phyloP scores from a whole-genome alignment of 2,113 vertebrate species.

The Leucosticte australis region DNA sequence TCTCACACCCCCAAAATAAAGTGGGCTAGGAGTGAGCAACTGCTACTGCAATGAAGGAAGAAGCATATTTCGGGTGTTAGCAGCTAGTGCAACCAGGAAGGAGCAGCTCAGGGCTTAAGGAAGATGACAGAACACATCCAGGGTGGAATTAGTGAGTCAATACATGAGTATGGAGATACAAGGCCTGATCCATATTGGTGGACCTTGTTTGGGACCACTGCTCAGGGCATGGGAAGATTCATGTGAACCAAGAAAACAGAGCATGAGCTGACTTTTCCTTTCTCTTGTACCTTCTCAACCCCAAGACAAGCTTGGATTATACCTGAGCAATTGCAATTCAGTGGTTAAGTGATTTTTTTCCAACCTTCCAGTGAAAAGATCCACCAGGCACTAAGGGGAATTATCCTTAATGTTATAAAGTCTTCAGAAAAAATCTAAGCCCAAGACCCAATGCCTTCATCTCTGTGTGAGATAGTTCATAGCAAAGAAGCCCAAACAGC shows the following conservation, averaged over 20 bases:
- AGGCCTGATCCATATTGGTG: neutral
- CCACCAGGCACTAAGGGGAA: neutral
- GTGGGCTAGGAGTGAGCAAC: neutral
- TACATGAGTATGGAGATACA: neutral
- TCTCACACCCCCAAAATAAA: neutral
- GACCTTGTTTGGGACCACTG: neutral
- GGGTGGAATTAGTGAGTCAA: neutral
- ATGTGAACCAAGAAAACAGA: neutral
- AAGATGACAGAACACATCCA: neutral
- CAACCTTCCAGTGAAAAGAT: neutral
- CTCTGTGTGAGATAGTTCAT: neutral
- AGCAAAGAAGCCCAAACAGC: neutral
- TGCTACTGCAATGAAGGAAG: neutral
- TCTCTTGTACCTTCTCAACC: neutral
- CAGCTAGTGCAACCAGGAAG: neutral
- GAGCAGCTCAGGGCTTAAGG: neutral
- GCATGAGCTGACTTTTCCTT: neutral
- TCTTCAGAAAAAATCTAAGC: neutral
- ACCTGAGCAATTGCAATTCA: neutral
- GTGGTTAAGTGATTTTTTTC: neutral
- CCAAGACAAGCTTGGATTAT: neutral
- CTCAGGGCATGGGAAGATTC: neutral
- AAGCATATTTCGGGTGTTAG: neutral
- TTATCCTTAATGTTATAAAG: neutral
- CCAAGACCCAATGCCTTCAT: neutral